Conservation (phyloP, 1,140 invertebrate genomes). For the Cydia splendana region DNA sequence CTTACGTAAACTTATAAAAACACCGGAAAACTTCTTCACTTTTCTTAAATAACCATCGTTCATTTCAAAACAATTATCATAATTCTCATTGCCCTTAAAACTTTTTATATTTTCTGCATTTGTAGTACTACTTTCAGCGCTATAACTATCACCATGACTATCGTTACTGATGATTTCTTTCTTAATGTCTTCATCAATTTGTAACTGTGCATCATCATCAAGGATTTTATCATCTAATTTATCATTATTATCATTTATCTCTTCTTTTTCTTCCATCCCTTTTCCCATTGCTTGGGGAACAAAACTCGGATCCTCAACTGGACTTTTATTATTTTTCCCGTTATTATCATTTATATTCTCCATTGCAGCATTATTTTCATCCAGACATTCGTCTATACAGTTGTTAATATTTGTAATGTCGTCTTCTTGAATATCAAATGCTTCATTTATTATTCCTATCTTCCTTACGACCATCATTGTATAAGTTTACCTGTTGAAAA, state of each 20-base stretch:
- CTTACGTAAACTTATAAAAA: constrained; percentile 7
- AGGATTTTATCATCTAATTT: not conserved
- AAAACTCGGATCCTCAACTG: too few relatives aligned
- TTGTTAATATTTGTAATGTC: not conserved
- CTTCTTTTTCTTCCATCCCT: too few relatives aligned
- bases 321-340: too few relatives aligned
- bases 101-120: not conserved
- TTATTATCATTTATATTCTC: not conserved
- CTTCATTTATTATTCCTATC: not conserved
- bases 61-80: not conserved
- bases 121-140: not conserved
- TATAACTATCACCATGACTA: not conserved
- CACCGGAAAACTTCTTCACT: constrained; percentile 2
- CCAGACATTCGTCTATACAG: not conserved
- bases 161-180: not conserved
- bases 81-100: not conserved
- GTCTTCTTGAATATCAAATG: not conserved
- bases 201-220: not conserved
- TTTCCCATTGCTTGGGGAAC: too few relatives aligned
- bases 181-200: not conserved
- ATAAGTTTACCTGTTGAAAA: not conserved
- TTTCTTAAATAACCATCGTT: not conserved
- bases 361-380: not conserved
- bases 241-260: too few relatives aligned
- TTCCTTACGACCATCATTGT: not conserved